Evolutionary conservation across 92 coral and sea anemone genomes (phyloP), one percentile per base, ranked within the genome.

Genomic region (Epizoanthus scotinus): DNA sequence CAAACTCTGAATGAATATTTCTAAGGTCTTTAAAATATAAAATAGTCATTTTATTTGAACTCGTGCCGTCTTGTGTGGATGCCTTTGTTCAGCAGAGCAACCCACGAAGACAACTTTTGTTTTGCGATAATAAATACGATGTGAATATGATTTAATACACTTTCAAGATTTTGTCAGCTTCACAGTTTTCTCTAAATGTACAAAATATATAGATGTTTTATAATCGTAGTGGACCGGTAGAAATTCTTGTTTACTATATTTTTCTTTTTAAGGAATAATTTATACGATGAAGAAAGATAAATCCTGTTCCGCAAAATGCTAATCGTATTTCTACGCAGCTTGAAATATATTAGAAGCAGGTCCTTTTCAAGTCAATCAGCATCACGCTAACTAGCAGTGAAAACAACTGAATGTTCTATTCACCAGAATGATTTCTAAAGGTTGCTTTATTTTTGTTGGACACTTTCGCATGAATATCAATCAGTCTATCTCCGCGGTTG

Each of bases 11-110:
- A 59, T 34, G 38, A 36, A 53, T 62, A 17, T 57, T n/a, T 57
- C 40, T 34, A 21, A 50, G 22, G 24, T 34, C 59, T 14, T 59
- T 75, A 56, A 28, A 75, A 75, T 27, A 26, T 27, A 36, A 14
- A 10, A 34, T 28, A 38, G 22, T 14, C 68, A 27, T 21, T 36
- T 75, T 59, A 49, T 59, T 4, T 20, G 68, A 75, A 58, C 40
- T 14, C 81, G 42, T 57, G 81, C 81, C 61, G 68, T 75, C 24
- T 75, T 55, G 44, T 59, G 81, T 60, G 81, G 58, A 13, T 21
- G 14, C 47, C 81, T 75, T 75, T 75, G 81, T 75, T 75, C 53
- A 14, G 59, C 12, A 10, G 36, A 38, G 17, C 28, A 73, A 73
- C 78, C 78, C 29, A 27, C 15, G 36, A 57, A 73, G 67, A 27